phyloP scores from a whole-genome alignment of 2,888 invertebrate genomes.

The Oscheius sp. region DNA sequence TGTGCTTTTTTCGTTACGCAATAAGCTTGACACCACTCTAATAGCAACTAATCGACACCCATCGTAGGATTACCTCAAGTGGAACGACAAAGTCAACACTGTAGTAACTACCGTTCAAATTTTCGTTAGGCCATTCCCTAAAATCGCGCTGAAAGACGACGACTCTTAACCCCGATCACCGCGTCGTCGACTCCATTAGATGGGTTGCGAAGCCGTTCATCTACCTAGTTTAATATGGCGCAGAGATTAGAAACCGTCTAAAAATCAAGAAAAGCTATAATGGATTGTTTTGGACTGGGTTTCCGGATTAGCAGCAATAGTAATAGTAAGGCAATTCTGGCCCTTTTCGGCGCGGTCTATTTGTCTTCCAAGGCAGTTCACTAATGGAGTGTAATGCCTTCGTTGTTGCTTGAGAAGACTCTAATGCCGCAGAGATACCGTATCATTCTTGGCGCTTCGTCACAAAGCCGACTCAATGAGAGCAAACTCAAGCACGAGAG shows the following conservation, averaged over 20 bases:
- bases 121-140: background rate
- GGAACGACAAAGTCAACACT: constrained; percentile 25
- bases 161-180: constrained; percentile 19
- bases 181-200: constrained; percentile 25
- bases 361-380: constrained; percentile 28
- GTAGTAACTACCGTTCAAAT: constrained; percentile 5
- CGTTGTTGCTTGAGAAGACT: constrained; percentile 26
- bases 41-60: constrained; percentile 35
- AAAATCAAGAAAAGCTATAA: background rate
- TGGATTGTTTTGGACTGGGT: constrained; percentile 3
- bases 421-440: constrained; percentile 30
- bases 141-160: background rate
- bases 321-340: constrained; percentile 12
- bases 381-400: constrained; percentile 28
- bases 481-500: constrained; percentile 20
- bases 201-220: constrained; percentile 23
- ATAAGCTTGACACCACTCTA: constrained; percentile 33
- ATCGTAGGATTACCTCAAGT: constrained; percentile 32
- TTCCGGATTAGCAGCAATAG: constrained; percentile 27
- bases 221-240: constrained; percentile 28
- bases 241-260: too few species aligned
- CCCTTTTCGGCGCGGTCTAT: constrained; percentile 15
- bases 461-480: constrained; percentile 27
- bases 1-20: constrained; percentile 34
- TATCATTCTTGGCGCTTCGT: constrained; percentile 24